Percentiles rank a stretch among this genome's conserved stretches.
Evolutionary conservation across 1,140 invertebrate species (phyloP).

Genomic region (Cotesia chilonis): DNA sequence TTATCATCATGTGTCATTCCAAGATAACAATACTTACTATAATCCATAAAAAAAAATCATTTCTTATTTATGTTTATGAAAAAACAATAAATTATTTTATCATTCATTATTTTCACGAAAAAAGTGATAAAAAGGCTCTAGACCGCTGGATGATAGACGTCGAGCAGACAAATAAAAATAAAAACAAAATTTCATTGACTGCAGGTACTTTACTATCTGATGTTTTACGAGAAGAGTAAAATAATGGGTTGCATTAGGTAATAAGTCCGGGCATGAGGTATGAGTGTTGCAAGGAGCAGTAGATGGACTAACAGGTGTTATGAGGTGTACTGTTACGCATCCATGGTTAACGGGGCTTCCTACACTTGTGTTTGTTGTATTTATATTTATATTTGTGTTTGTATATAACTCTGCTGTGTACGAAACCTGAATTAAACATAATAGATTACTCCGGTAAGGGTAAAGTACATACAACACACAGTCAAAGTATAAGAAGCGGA

Average conservation of each 20-base stretch:
- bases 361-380: neutral
- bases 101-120: too few species aligned
- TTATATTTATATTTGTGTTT: neutral
- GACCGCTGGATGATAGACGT: too few species aligned
- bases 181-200: too few species aligned
- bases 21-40: too few species aligned
- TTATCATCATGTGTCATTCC: too few species aligned
- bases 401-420: neutral
- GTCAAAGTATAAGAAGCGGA: neutral
- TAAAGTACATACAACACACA: neutral
- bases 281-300: neutral
- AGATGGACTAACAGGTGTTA: constrained; percentile 29
- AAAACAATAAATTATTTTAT: too few species aligned
- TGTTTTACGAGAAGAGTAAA: constrained; percentile 2
- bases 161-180: too few species aligned
- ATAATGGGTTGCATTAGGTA: neutral
- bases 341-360: constrained; percentile 40
- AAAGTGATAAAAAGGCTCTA: too few species aligned
- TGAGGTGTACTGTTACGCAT: constrained; percentile 36
- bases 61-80: too few species aligned
- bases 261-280: neutral
- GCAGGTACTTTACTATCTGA: too few species aligned
- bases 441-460: neutral
- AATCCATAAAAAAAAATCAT: too few species aligned
- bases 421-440: constrained; percentile 7